Evolutionary conservation across 2,797 vertebrate genomes (phyloP).

Genomic region (Coluber constrictor): DNA sequence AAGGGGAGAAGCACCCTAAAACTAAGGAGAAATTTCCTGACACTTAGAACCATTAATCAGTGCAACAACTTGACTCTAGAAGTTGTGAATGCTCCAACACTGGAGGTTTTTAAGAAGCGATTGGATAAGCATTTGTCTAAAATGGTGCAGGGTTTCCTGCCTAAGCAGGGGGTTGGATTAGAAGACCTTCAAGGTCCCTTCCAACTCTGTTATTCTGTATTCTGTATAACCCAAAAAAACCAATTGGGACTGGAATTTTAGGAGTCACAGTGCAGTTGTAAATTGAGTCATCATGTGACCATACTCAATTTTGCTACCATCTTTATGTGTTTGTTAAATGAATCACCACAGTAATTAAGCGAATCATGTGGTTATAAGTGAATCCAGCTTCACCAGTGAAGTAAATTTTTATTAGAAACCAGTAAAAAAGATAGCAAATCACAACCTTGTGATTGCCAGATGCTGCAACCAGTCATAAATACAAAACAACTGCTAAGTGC

Average conservation of each 20-base stretch:
- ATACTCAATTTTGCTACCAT: background rate
- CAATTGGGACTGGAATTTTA: background rate
- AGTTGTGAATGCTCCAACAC: no score
- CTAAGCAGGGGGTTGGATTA: no score
- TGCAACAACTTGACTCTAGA: no score
- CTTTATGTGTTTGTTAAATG: background rate
- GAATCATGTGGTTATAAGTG: background rate
- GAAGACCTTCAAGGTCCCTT: no score
- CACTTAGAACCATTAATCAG: no score
- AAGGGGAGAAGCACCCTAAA: no score
- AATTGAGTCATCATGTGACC: background rate
- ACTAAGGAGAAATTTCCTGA: no score
- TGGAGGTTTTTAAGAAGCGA: no score
- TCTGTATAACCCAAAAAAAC: background rate
- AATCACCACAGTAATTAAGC: background rate
- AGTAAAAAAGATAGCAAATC: background rate
- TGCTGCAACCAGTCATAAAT: background rate
- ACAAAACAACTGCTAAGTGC: background rate
- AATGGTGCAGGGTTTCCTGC: no score
- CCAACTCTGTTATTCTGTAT: background rate
- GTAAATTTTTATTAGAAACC: background rate
- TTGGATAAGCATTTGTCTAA: no score
- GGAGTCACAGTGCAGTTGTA: background rate
- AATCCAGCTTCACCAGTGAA: background rate
- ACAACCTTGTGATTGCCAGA: background rate